Conservation (phyloP, 2,888 invertebrate species). For the Agrypnus murinus region DNA sequence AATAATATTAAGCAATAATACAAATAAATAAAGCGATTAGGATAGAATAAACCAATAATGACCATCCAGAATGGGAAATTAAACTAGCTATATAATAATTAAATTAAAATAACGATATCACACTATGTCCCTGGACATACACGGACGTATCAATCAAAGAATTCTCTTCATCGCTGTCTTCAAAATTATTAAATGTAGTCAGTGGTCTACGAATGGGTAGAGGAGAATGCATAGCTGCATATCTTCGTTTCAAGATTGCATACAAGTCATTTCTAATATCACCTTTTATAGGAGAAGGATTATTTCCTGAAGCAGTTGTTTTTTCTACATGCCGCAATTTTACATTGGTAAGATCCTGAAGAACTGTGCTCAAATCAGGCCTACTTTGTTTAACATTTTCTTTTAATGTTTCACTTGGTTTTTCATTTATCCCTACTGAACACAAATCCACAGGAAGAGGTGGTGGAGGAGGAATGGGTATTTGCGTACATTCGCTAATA, state of each 20-base stretch:
- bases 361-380: not conserved
- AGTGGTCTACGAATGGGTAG: not conserved
- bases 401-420: not conserved
- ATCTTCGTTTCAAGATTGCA: conserved; percentile 59
- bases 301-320: conserved; percentile 22
- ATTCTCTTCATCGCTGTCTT: conserved; percentile 24
- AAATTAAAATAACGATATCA: too few relatives aligned
- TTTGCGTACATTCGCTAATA: not conserved
- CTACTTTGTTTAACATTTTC: not conserved
- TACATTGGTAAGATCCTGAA: conserved; percentile 43
- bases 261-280: conserved; percentile 60
- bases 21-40: not conserved
- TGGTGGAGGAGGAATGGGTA: conserved; percentile 38
- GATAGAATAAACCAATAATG: not conserved
- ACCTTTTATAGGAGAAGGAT: conserved; percentile 7
- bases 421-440: too few relatives aligned
- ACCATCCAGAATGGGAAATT: not conserved
- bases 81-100: too few relatives aligned
- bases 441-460: conserved; percentile 33
- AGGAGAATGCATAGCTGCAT: conserved; percentile 62
- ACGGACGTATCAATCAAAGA: conserved; percentile 12
- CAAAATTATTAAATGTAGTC: not conserved
- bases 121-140: not conserved
- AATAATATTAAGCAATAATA: too few relatives aligned
- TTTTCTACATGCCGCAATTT: conserved; percentile 46